Conservation (phyloP, 1,140 invertebrate genomes). For the Zaprionus camerounensis region DNA sequence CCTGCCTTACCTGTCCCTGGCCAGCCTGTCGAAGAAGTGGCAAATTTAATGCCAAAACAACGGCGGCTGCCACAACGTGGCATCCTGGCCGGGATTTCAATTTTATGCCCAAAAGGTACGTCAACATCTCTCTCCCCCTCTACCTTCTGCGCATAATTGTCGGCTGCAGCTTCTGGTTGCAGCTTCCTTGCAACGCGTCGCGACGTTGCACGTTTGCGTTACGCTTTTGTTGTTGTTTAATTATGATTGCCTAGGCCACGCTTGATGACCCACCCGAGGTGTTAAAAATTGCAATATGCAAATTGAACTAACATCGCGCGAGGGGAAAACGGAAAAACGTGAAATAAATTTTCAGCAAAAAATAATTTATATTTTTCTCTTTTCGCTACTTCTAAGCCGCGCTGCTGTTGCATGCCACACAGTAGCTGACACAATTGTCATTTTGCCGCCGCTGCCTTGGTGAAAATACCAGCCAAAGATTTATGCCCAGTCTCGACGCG, state of each 20-base stretch:
- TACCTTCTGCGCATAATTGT: slow-evolving; percentile 62
- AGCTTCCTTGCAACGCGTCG: slow-evolving; percentile 8
- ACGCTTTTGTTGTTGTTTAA: slow-evolving; percentile 45
- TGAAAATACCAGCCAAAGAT: slow-evolving; percentile 70
- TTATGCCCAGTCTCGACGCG: slow-evolving; percentile 44
- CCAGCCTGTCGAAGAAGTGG: slow-evolving; percentile 70
- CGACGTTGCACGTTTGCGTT: slow-evolving; percentile 27
- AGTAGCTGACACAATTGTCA: slow-evolving; percentile 84
- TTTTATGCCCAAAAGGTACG: slow-evolving; percentile 83
- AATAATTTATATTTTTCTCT: slow-evolving; percentile 78
- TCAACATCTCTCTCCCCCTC: slow-evolving; percentile 59
- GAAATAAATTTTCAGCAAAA: slow-evolving; percentile 57
- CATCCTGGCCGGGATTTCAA: slow-evolving; percentile 78
- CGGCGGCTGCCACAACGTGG: slow-evolving; percentile 51
- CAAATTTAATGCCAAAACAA: slow-evolving; percentile 77
- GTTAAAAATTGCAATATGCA: slow-evolving; percentile 83
- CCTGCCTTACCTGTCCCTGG: slow-evolving; percentile 29
- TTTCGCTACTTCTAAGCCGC: slow-evolving; percentile 64
- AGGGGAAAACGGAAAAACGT: background rate
- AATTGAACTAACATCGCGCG: slow-evolving; percentile 49
- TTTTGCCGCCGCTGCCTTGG: slow-evolving; percentile 57
- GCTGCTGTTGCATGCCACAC: slow-evolving; percentile 45
- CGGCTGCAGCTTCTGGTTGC: slow-evolving; percentile 41
- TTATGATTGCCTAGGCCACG: slow-evolving; percentile 68
- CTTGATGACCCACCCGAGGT: slow-evolving; percentile 83